Base-by-base conservation (phyloP, 2,797 vertebrate species). In the Bryconaethiops microstoma region DNA sequence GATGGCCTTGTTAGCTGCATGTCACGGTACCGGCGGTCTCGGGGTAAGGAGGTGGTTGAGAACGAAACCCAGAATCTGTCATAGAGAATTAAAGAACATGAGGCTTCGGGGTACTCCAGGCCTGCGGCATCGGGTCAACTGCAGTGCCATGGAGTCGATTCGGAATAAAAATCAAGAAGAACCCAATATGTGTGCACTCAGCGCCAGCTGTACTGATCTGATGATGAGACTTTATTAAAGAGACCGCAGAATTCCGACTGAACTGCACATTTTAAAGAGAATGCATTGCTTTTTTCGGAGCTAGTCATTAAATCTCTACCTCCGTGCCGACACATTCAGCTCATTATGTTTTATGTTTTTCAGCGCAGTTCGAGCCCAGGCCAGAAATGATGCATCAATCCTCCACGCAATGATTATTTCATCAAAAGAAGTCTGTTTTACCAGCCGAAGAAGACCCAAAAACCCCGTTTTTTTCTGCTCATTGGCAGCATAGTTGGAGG, bases 351-450 rank as follows among this genome's bases (percentile, higher is more conserved):
- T 81, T 14, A 70, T 67, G 64, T 67, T 67, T 21, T 67, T 17
- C 75, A 74, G 63, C 63, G 19, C 54, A 21, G 55, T 80, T 48
- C 40, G 5, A 2, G 45, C 73, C 68, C 52, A 35, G 45, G 52
- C 74, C 5, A 14, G 68, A 81, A 77, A 42, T 6, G 39, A 21
- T 69, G 45, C 55, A 29, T 52, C 45, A 29, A 82, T 81, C 67
- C 52, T 23, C 76, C 35, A 55, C 17, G 69, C 65, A 0, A 85
- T 86, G 80, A 86, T 88, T 85, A 86, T 86, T 88, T 86, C 25
- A 86, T 83, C 79, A 85, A 82, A 86, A 83, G 83, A 48, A 68
- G 67, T 67, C 70, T 79, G 69, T 76, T 85, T 83, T 50, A 54
- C 23, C 72, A 80, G 81, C 57, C 78, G 40, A 39, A 62, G 63